Evolutionary conservation across 2,113 vertebrate species (phyloP).

Genomic region (Pachycephala philippinensis): DNA sequence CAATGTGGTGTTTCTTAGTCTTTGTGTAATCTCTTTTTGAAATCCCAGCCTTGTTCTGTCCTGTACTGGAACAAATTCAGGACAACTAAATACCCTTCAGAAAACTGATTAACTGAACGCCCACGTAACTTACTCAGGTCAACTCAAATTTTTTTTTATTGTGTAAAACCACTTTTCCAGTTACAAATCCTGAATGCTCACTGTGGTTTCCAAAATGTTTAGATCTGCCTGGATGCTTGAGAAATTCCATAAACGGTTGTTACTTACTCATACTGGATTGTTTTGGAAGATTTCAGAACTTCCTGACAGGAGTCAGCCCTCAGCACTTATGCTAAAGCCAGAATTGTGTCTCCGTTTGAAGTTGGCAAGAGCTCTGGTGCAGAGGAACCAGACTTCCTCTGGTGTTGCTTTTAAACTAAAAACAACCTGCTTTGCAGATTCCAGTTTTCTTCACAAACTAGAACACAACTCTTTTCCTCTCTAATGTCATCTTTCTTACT

Average conservation of each 20-base stretch:
- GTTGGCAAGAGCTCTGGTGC: neutral
- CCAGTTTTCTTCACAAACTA: neutral
- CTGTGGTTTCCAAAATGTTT: neutral
- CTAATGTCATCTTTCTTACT: neutral
- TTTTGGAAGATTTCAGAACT: neutral
- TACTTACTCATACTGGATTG: neutral
- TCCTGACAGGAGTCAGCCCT: neutral
- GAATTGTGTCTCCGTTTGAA: neutral
- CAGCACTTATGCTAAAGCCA: neutral
- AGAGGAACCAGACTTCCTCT: neutral
- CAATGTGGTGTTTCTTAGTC: neutral
- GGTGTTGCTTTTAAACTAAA: neutral
- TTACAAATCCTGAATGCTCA: neutral
- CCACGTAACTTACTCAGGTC: neutral
- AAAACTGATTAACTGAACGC: neutral
- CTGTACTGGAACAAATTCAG: neutral
- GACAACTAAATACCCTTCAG: neutral
- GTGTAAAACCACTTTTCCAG: neutral
- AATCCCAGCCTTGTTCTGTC: neutral
- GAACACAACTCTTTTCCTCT: neutral
- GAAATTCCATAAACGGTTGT: neutral
- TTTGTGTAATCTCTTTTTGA: neutral
- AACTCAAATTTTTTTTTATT: neutral
- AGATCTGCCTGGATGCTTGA: neutral
- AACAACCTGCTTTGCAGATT: neutral